Evolutionary conservation across 2,113 vertebrate genomes (phyloP).

Genomic region (Lampris incognitus): DNA sequence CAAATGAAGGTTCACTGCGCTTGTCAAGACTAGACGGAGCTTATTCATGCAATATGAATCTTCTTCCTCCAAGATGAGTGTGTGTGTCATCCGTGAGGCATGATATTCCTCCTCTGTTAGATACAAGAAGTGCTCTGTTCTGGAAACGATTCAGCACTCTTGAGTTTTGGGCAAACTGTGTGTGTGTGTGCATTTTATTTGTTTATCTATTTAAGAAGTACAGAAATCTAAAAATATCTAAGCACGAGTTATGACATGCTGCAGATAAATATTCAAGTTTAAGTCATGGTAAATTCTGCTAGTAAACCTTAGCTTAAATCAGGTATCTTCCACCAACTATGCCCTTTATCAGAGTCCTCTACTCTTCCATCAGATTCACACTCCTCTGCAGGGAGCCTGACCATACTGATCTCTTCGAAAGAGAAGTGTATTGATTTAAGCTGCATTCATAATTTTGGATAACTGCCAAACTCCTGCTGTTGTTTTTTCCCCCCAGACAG

Average conservation of each 20-base stretch:
- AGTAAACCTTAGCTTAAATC: background rate
- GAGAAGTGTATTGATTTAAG: too few species aligned
- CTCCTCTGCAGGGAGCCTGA: background rate
- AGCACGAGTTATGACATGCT: too few species aligned
- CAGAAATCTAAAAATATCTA: too few species aligned
- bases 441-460: too few species aligned
- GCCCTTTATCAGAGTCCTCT: background rate
- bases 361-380: background rate
- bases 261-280: too few species aligned
- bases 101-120: slow-evolving; percentile 54
- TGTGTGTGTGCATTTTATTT: background rate
- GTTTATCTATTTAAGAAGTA: too few species aligned
- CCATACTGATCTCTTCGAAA: background rate
- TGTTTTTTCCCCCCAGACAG: too few species aligned
- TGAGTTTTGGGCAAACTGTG: slow-evolving; percentile 21
- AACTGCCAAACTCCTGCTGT: too few species aligned
- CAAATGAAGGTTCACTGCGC: slow-evolving; percentile 73
- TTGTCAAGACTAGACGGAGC: slow-evolving; percentile 70
- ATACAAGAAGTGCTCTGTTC: slow-evolving; percentile 48
- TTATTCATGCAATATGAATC: slow-evolving; percentile 73
- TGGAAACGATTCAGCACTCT: slow-evolving; percentile 38
- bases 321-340: slow-evolving; percentile 38
- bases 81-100: slow-evolving; percentile 53
- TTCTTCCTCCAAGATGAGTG: slow-evolving; percentile 60
- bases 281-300: too few species aligned